Percentiles rank a stretch among this genome's conserved stretches.
phyloP scores from a whole-genome alignment of 2,113 vertebrate genomes.

The Urocolius indicus region DNA sequence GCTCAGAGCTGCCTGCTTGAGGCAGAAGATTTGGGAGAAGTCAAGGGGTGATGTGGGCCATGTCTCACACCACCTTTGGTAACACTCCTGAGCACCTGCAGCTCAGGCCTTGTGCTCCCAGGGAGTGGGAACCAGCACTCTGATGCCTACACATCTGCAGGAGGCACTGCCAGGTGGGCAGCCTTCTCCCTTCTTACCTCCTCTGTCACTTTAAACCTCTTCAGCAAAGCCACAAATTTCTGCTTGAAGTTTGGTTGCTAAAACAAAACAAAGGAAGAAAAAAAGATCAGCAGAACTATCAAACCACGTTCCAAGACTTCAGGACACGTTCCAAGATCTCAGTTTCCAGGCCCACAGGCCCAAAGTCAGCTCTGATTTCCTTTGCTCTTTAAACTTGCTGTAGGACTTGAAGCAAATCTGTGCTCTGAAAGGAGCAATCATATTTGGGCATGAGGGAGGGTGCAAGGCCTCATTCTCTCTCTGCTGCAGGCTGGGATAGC shows the following conservation, averaged over 20 bases:
- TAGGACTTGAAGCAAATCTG: background rate
- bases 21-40: background rate
- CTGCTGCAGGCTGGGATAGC: background rate
- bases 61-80: background rate
- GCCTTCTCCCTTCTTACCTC: slow-evolving; percentile 82
- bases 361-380: background rate
- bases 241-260: slow-evolving; percentile 99
- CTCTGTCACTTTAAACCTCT: slow-evolving; percentile 93
- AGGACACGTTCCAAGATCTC: no score
- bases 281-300: background rate
- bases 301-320: background rate
- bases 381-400: background rate
- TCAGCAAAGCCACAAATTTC: slow-evolving; percentile 93
- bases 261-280: slow-evolving; percentile 23
- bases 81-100: background rate
- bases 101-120: background rate
- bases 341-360: background rate
- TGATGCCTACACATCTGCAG: background rate
- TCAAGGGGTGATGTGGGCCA: background rate
- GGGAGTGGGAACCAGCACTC: background rate
- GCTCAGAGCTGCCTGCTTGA: background rate
- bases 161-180: background rate
- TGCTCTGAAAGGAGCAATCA: background rate
- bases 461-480: background rate
- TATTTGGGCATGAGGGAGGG: background rate